Percentiles rank a stretch among this genome's conserved stretches.
phyloP scores from a whole-genome alignment of 2,888 invertebrate genomes.

The Calephelis perditalis region DNA sequence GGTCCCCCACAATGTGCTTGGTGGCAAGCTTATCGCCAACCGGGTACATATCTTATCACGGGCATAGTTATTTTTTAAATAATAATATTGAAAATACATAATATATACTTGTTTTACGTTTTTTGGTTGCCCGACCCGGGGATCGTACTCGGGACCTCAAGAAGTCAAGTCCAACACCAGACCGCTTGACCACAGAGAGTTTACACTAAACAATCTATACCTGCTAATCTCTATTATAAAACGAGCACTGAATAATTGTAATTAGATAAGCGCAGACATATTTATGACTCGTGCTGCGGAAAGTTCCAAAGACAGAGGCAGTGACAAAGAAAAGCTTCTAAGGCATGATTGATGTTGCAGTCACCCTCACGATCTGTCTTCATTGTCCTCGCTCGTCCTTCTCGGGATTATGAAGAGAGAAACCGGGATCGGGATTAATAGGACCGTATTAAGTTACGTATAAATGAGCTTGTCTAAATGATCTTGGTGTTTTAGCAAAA shows the following conservation, averaged over 20 bases:
- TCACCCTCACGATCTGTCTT: constrained; percentile 18
- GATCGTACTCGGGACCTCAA: too few species aligned
- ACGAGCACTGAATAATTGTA: not conserved
- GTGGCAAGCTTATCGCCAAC: too few species aligned
- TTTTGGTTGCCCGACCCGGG: too few species aligned
- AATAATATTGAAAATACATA: too few species aligned
- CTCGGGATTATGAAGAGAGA: constrained; percentile 16
- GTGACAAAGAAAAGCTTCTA: constrained; percentile 20
- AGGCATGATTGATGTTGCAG: constrained; percentile 17
- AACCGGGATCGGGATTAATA: constrained; percentile 18
- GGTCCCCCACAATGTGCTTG: too few species aligned
- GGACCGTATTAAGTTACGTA: constrained; percentile 18
- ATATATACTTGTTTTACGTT: too few species aligned
- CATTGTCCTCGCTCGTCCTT: constrained; percentile 17
- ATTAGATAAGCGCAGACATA: constrained; percentile 13
- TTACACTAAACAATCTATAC: too few species aligned
- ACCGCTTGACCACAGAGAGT: too few species aligned
- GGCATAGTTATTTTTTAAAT: too few species aligned
- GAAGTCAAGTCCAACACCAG: too few species aligned
- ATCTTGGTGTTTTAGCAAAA: constrained; percentile 8
- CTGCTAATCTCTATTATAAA: too few species aligned
- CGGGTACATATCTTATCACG: too few species aligned
- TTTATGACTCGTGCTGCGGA: constrained; percentile 1
- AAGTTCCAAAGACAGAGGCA: constrained; percentile 9
- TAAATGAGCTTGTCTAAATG: constrained; percentile 17